Evolutionary conservation across 2,888 invertebrate genomes (phyloP), one percentile per base, ranked within the genome.

Genomic region (Leucophenga maculata): DNA sequence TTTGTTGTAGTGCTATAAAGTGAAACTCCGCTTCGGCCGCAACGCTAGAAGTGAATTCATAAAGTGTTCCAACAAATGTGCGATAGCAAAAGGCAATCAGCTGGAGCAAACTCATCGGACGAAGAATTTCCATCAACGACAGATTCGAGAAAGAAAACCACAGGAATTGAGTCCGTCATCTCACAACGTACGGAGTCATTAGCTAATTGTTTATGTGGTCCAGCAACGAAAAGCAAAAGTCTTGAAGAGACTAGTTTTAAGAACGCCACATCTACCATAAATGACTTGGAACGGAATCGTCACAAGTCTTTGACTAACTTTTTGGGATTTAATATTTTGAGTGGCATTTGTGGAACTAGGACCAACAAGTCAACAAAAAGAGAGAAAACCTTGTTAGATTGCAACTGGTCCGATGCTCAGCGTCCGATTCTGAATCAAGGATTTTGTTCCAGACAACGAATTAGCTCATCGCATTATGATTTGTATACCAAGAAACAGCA

Each of bases 321-420:
- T 0, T 22, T 75, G 2, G 52, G 72, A 8, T 73, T 64, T 22
- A 73, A 69, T 14, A 46, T 60, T 50, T 64, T 84, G 57, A 79
- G 73, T 55, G 78, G 79, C 26, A 75, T 84, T 67, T 84, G 81
- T 66, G 79, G 39, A 39, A 39, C 39, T 39, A 39, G 8, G 8
- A 39, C 11, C 39, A 39, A 32, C 46, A 39, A 64, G 6, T n/a
- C 20, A 55, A 44, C 16, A 31, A 54, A 44, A 66, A 66, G 32
- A 66, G 32, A 32, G 48, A 20, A 26, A 4, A 54, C 11, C 54
- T 48, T 44, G 39, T 18, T 67, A 16, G 22, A 55, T 50, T 16
- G 26, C 31, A 59, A 62, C 62, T 50, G 39, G 54, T 18, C 32
- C 44, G 32, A 54, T 18, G 14, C 20, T n/a, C 18, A 1, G 9